Evolutionary conservation across 2,113 vertebrate genomes (phyloP), one percentile per base, ranked within the genome.

Genomic region (Nothocercus nigrocapillus): DNA sequence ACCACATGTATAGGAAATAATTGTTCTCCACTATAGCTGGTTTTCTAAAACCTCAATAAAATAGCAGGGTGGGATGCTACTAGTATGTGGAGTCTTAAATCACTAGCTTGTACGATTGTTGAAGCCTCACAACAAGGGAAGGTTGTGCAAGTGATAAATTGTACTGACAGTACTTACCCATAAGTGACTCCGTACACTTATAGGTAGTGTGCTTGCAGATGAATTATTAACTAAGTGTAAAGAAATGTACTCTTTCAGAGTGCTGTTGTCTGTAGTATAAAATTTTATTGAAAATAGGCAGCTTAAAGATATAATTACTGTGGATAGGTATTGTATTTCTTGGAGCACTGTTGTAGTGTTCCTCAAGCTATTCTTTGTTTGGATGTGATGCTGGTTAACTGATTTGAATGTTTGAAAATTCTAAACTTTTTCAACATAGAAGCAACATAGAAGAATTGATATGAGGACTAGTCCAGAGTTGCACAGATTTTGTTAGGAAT

Each of bases 11-110:
- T 7, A 66, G 44, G 58, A 64, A 76, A 69, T 42, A 42, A 34
- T 73, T 38, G 12, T 66, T 85, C 76, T 69, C 14, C 15, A 9
- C 16, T 51, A 1, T n/a, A 6, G 19, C 28, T 5, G 56, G 20
- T 70, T 94, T 88, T 80, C 67, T 83, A n/a, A 82, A 76, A 40
- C 32, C 40, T 51, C 38, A 69, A 27, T 72, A 19, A 85, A 93
- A 58, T 25, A 76, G 14, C 44, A 77, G 64, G 32, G 38, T 80
- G 38, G 72, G 25, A 56, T 77, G 38, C 17, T 16, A 8, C 34
- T 72, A 8, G 2, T 27, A 22, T n/a, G 0, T 75, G 38, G 78
- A 64, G 45, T 24, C 53, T 79, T 68, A 68, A 73, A 73, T 74
- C 67, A 30, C 11, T 13, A 10, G 21, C 75, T 87, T 69, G 20